These are phyloP conservation scores for Mesoclemmys tuberculata DNA, from an alignment of 2,113 vertebrate species.

Conservation along the genomic window DNA sequence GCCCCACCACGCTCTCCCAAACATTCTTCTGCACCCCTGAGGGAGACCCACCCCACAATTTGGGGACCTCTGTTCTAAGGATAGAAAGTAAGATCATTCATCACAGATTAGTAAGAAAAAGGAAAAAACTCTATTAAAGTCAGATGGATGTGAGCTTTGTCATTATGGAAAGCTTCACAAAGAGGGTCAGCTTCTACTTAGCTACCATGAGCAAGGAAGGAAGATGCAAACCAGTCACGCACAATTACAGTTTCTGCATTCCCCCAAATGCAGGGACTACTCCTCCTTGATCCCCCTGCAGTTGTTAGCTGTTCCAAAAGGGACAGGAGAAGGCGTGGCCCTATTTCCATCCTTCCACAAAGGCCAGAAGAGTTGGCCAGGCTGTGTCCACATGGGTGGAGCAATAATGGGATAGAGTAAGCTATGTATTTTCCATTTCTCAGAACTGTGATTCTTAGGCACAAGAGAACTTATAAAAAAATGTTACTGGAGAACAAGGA, in stretches of 20 bases:
- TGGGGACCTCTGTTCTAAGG: background rate
- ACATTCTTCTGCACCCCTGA: no score
- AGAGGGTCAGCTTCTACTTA: no score
- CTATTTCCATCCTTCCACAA: background rate
- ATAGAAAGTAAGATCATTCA: background rate
- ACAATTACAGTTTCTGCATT: background rate
- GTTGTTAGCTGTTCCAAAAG: background rate
- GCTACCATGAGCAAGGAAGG: background rate
- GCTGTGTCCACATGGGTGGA: background rate
- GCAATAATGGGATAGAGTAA: background rate
- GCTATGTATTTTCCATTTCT: background rate
- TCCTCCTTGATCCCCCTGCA: background rate
- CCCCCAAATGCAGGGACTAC: background rate
- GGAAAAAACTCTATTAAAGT: background rate
- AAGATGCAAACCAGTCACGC: background rate
- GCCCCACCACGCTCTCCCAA: no score
- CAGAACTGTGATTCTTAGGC: background rate
- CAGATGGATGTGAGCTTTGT: background rate
- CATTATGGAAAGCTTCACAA: background rate
- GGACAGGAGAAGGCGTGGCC: background rate
- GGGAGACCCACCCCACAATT: no score
- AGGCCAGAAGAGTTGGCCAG: background rate
- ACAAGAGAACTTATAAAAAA: background rate
- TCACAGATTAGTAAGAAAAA: background rate
- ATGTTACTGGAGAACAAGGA: background rate